These are phyloP conservation scores for Pollenia angustigena DNA, from an alignment of 2,888 invertebrate genomes.

Conservation along the genomic window DNA sequence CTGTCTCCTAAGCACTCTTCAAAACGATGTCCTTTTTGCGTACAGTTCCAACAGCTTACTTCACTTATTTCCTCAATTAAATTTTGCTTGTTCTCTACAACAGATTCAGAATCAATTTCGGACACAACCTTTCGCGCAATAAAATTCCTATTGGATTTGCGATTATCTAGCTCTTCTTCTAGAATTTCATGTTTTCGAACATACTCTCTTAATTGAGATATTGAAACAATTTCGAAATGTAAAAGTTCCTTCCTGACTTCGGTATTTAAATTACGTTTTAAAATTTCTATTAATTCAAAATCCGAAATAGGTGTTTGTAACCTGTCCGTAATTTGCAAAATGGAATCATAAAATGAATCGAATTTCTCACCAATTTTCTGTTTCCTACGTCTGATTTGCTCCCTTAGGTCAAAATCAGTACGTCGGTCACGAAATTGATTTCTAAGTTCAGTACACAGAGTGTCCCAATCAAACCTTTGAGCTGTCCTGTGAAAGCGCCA, in stretches of 20 bases:
- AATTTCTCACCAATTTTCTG: conserved; percentile 11
- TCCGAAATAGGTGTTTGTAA: conserved; percentile 28
- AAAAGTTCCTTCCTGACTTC: conserved; percentile 16
- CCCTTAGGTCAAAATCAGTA: conserved; percentile 32
- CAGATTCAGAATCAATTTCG: neutral
- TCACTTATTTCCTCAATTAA: conserved; percentile 2
- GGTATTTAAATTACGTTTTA: conserved; percentile 6
- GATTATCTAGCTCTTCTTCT: conserved; percentile 3
- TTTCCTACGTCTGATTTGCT: conserved; percentile 22
- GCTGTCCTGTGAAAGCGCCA: conserved; percentile 27
- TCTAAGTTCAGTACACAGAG: conserved; percentile 2
- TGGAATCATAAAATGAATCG: conserved; percentile 33
- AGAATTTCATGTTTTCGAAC: conserved; percentile 9
- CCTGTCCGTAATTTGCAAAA: conserved; percentile 35
- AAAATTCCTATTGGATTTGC: conserved; percentile 1
- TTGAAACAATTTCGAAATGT: conserved; percentile 19
- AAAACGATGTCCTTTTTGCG: conserved; percentile 4
- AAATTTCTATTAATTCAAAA: conserved; percentile 13
- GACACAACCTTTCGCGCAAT: conserved; percentile 10
- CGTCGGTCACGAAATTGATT: conserved; percentile 41
- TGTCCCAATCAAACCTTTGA: conserved; percentile 27
- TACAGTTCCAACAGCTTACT: conserved; percentile 6
- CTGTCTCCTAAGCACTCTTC: conserved; percentile 26
- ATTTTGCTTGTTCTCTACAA: neutral
- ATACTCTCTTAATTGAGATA: conserved; percentile 27